These are phyloP conservation scores for Micrasema longulum DNA, from an alignment of 1,140 invertebrate species.

Conservation along the genomic window DNA sequence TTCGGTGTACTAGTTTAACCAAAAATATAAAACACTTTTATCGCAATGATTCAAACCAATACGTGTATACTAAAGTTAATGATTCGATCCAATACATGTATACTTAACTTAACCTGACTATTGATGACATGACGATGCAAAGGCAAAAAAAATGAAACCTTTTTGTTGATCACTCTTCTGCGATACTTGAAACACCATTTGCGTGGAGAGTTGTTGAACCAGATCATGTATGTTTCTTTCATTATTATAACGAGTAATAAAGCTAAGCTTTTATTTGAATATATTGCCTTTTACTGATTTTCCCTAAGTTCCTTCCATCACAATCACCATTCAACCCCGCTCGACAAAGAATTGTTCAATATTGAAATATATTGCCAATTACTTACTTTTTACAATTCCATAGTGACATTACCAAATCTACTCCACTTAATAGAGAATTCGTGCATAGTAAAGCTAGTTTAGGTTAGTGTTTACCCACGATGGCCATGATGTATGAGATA, in stretches of 20 bases:
- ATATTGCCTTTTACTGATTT: constrained; percentile 61
- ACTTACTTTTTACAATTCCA: too few species aligned
- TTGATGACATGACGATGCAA: constrained; percentile 52
- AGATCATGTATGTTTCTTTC: constrained; percentile 69
- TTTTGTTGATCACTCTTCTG: constrained; percentile 54
- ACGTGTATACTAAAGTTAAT: constrained; percentile 33
- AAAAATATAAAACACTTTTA: constrained; percentile 56
- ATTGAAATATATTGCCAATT: too few species aligned
- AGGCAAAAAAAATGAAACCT: constrained; percentile 49
- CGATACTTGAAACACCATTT: constrained; percentile 47
- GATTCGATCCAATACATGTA: constrained; percentile 54
- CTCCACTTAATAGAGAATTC: too few species aligned
- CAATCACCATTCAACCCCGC: too few species aligned
- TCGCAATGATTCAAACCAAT: constrained; percentile 55
- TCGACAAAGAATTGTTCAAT: too few species aligned
- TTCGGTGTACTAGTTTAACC: constrained; percentile 64
- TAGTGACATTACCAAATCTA: too few species aligned
- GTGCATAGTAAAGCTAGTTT: too few species aligned
- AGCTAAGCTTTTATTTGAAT: constrained; percentile 71
- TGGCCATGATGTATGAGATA: too few species aligned
- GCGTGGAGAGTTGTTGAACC: constrained; percentile 62
- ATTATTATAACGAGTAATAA: constrained; percentile 70
- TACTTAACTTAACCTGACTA: constrained; percentile 53
- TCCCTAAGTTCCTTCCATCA: not conserved
- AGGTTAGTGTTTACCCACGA: too few species aligned